Conservation (phyloP, 2,888 invertebrate species). For the Apodemia mormo region DNA sequence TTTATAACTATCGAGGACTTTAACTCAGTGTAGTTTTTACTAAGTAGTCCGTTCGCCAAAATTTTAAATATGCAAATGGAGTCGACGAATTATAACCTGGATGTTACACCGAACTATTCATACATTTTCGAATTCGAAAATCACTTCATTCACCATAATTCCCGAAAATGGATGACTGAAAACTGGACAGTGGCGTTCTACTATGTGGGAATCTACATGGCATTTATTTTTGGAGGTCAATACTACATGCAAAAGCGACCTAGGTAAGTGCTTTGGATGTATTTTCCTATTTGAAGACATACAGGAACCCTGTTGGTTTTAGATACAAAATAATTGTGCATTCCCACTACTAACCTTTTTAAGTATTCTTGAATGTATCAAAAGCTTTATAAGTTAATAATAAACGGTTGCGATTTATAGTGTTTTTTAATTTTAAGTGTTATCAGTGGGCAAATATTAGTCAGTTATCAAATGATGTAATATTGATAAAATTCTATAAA, state of each 20-base stretch:
- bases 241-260: conserved; percentile 96
- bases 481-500: too few species aligned
- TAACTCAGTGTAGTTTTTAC: conserved; percentile 45
- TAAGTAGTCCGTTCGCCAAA: background rate
- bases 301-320: background rate
- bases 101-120: conserved; percentile 92
- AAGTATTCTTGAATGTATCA: too few species aligned
- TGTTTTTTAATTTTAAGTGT: too few species aligned
- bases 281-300: background rate
- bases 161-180: conserved; percentile 96
- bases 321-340: too few species aligned
- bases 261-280: conserved; percentile 73
- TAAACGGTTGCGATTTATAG: too few species aligned
- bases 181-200: conserved; percentile 98
- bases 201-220: conserved; percentile 94
- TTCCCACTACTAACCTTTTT: too few species aligned
- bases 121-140: conserved; percentile 97
- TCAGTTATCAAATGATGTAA: too few species aligned
- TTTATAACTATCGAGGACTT: conserved; percentile 44
- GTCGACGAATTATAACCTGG: conserved; percentile 77
- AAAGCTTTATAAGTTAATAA: too few species aligned
- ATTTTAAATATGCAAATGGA: conserved; percentile 49
- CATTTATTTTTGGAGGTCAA: conserved; percentile 96
- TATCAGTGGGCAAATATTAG: too few species aligned
- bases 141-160: conserved; percentile 94